Base-by-base conservation (phyloP, 2,888 invertebrate genomes). In the Agrenia bidenticulata region DNA sequence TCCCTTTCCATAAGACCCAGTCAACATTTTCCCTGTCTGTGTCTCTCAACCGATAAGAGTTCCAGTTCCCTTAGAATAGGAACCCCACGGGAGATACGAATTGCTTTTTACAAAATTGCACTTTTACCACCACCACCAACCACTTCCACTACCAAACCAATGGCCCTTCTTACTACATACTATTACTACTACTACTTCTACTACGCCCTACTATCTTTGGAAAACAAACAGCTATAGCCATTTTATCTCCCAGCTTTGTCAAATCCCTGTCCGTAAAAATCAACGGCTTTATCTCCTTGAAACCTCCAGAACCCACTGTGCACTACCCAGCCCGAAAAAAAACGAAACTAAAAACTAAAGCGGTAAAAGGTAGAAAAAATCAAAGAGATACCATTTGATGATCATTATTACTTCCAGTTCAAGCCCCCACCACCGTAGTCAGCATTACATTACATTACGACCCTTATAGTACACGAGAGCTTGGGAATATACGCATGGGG, bases 21-120 rank as follows among this genome's bases (percentile, higher is more conserved):
- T 66, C 72, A 73, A 75, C 72, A 70, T 73, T 72, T 73, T 19
- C 26, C 42, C 45, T 58, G 58, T 70, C 73, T 66, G 67, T 69
- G 69, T 72, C 72, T 73, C 69, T 67, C 67, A 65, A 54, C 69
- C 72, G 74, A 75, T 75, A 75, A 73, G 73, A 72, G 70, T 56
- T 50, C 39, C 41, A 27, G 41, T 42, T n/a, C 41, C 23, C 41
- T 26, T n/a, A n/a, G 42, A 9, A 19, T 2, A 45, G 45, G 45
- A 58, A 66, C 69, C 75, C 73, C 73, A 69, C 67, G 75, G 73
- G 75, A 73, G 63, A 68, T 23, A 59, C 64, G 66, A 71, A 67
- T 73, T 73, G 73, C 75, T 73, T 75, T 75, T 75, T 74, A 75
- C 72, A 68, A 75, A 75, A 75, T 75, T 75, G 73, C 73, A 73